Evolutionary conservation across 2,113 vertebrate species (phyloP).

Genomic region (Coregonus clupeaformis): DNA sequence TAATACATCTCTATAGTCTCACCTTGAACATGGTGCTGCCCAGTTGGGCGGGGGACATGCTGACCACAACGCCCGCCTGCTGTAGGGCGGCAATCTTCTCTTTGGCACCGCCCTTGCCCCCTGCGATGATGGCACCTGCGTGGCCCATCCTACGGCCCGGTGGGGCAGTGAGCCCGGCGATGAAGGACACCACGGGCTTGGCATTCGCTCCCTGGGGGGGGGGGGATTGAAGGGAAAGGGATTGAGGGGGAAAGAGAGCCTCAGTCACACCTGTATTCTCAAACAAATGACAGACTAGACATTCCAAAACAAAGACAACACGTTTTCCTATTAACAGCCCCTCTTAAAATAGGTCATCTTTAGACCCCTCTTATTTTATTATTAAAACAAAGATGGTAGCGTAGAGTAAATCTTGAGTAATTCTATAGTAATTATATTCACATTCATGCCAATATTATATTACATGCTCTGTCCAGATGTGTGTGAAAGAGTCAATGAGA

Average conservation of each 20-base stretch:
- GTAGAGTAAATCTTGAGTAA: no score
- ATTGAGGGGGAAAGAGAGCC: not conserved
- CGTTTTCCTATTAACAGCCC: conserved; percentile 52
- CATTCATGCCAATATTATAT: no score
- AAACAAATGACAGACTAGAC: no score
- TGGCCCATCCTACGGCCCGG: conserved; percentile 96
- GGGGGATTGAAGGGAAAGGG: not conserved
- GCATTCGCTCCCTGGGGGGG: conserved; percentile 81
- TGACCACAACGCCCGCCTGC: conserved; percentile 89
- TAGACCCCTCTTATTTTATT: conserved; percentile 49
- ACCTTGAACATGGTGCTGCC: conserved; percentile 98
- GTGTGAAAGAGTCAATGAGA: conserved; percentile 63
- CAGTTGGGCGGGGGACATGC: conserved; percentile 97
- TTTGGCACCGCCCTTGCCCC: conserved; percentile 96
- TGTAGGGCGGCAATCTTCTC: conserved; percentile 97
- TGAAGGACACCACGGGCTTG: conserved; percentile 98
- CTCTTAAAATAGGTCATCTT: conserved; percentile 52
- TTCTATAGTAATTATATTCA: no score
- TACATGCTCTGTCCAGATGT: no score
- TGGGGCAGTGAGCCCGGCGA: conserved; percentile 94
- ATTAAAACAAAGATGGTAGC: conserved; percentile 53
- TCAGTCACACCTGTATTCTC: no score
- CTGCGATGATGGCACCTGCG: conserved; percentile 95
- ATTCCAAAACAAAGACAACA: no score
- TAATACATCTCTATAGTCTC: conserved; percentile 27